Evolutionary conservation across 2,797 vertebrate genomes (phyloP).

Genomic region (Karalla daura): DNA sequence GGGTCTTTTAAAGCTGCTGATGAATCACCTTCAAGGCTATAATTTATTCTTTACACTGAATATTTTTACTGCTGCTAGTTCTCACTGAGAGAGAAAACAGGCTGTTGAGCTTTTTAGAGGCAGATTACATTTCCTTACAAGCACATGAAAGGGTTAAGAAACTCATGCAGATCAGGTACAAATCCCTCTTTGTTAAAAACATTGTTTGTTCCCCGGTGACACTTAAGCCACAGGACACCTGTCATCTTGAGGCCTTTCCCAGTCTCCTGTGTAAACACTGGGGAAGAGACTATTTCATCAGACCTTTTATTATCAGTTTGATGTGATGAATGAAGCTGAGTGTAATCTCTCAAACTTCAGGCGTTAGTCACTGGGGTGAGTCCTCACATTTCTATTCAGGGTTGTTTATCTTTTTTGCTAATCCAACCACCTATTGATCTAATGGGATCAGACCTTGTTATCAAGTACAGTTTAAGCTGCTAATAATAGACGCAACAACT

Average conservation of each 20-base stretch:
- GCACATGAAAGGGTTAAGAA: not conserved
- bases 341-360: no score
- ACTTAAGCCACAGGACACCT: not conserved
- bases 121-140: not conserved
- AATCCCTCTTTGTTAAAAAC: constrained; percentile 5
- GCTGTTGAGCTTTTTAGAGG: not conserved
- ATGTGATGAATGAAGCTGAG: not conserved
- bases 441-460: no score
- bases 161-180: not conserved
- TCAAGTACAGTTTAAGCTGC: no score
- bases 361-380: no score
- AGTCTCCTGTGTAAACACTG: not conserved
- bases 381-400: no score
- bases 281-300: not conserved
- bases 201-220: not conserved
- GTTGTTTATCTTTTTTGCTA: no score
- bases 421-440: no score
- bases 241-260: not conserved
- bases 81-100: not conserved
- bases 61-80: not conserved
- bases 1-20: not conserved
- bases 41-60: not conserved
- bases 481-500: no score
- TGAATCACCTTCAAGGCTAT: not conserved
- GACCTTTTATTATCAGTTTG: not conserved